These are phyloP conservation scores for Machimus rusticus DNA, from an alignment of 2,888 invertebrate species.

Conservation along the genomic window DNA sequence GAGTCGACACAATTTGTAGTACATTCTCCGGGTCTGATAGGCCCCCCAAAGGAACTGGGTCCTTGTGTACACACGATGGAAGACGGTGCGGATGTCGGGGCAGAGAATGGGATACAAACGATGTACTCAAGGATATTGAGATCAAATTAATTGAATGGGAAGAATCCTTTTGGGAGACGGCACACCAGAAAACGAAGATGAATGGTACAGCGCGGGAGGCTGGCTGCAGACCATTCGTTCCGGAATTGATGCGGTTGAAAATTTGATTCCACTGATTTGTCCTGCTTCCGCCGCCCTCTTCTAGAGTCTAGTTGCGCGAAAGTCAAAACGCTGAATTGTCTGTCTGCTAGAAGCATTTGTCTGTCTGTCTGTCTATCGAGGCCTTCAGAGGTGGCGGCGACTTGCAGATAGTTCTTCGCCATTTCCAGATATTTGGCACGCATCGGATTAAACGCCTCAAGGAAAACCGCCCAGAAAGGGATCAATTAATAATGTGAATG, in stretches of 20 bases:
- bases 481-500: conserved; percentile 12
- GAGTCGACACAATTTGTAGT: not conserved
- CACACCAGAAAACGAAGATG: conserved; percentile 6
- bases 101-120: conserved; percentile 31
- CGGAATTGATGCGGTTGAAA: conserved; percentile 17
- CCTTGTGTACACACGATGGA: not conserved
- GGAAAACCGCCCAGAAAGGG: not conserved
- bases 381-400: not conserved
- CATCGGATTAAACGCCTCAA: not conserved
- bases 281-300: not conserved
- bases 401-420: not conserved
- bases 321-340: not conserved
- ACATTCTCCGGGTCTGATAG: not conserved
- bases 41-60: conserved; percentile 11
- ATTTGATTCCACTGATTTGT: conserved; percentile 16
- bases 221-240: not conserved
- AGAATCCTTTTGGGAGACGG: conserved; percentile 30
- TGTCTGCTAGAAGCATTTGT: not conserved
- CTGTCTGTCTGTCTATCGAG: not conserved
- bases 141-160: conserved; percentile 39
- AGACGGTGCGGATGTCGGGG: not conserved
- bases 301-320: not conserved
- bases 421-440: not conserved
- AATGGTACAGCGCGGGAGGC: not conserved
- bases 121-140: conserved; percentile 41